Percentiles rank a stretch among this genome's conserved stretches.
Conservation (phyloP, 2,888 invertebrate genomes). For the Mimas tiliae region DNA sequence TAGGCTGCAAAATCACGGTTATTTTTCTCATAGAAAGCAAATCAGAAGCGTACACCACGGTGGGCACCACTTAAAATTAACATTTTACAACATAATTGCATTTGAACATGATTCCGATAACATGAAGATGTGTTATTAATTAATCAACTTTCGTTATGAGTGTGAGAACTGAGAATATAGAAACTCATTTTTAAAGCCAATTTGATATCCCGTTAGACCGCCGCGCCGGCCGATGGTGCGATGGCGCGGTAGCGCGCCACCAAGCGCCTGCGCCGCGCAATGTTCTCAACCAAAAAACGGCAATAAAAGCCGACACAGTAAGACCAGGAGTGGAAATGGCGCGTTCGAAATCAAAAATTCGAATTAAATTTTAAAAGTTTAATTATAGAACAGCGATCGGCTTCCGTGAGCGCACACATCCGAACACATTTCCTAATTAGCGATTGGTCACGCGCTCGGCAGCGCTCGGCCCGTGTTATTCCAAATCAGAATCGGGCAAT, state of each 20-base stretch:
- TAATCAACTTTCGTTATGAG: conserved; percentile 30
- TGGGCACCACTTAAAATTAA: conserved; percentile 24
- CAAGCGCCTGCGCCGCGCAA: conserved; percentile 7
- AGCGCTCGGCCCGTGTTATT: conserved; percentile 65
- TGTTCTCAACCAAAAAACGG: conserved; percentile 24
- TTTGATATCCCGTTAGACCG: conserved; percentile 25
- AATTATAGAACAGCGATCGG: conserved; percentile 78
- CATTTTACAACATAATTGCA: conserved; percentile 31
- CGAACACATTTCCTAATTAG: conserved; percentile 82
- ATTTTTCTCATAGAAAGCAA: background rate
- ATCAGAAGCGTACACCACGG: conserved; percentile 4
- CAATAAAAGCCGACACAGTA: conserved; percentile 54
- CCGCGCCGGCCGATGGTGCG: background rate
- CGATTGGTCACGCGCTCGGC: conserved; percentile 82
- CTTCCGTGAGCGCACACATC: conserved; percentile 75
- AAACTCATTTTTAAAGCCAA: conserved; percentile 29
- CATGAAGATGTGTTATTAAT: conserved; percentile 29
- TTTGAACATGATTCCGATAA: conserved; percentile 27
- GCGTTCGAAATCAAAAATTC: conserved; percentile 75
- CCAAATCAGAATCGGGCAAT: conserved; percentile 75
- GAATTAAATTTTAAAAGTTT: conserved; percentile 76
- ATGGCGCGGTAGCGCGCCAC: background rate
- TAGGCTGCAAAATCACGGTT: background rate
- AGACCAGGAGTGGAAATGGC: conserved; percentile 73
- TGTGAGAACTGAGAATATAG: conserved; percentile 29